A percentile compares a stretch with the other conserved stretches of the same genome.
phyloP scores from a whole-genome alignment of 2,113 vertebrate species.

The Nyctibius bracteatus region DNA sequence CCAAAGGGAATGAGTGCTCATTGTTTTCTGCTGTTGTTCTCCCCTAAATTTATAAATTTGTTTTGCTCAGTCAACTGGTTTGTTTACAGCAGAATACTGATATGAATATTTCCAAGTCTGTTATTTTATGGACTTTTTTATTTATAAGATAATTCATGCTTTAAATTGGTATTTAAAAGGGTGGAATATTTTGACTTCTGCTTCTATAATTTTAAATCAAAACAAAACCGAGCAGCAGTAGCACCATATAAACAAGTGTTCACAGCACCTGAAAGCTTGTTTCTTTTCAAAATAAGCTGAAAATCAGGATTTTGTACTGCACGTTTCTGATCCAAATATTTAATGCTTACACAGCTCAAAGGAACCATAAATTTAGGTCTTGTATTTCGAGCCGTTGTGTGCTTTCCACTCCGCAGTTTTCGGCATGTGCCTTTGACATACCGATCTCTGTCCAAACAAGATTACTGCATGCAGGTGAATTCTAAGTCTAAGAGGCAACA shows the following conservation, averaged over 20 bases:
- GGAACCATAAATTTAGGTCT: not conserved
- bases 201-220: not conserved
- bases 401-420: not conserved
- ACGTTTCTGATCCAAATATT: not conserved
- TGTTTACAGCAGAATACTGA: conserved; percentile 16
- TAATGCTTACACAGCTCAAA: not conserved
- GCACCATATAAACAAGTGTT: not conserved
- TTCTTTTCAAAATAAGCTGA: not conserved
- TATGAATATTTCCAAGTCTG: not conserved
- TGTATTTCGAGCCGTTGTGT: not conserved
- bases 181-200: not conserved
- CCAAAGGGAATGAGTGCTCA: not conserved
- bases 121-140: not conserved
- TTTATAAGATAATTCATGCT: not conserved
- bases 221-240: not conserved
- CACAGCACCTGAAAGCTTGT: not conserved
- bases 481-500: not conserved
- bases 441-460: not conserved
- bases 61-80: not conserved
- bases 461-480: not conserved
- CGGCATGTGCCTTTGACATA: not conserved
- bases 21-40: conserved; percentile 16
- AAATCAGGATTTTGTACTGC: not conserved
- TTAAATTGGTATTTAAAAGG: conserved; percentile 4
- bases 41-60: conserved; percentile 24